Evolutionary conservation across 1,140 invertebrate genomes (phyloP).

Genomic region (Lutraria rhynchaena): DNA sequence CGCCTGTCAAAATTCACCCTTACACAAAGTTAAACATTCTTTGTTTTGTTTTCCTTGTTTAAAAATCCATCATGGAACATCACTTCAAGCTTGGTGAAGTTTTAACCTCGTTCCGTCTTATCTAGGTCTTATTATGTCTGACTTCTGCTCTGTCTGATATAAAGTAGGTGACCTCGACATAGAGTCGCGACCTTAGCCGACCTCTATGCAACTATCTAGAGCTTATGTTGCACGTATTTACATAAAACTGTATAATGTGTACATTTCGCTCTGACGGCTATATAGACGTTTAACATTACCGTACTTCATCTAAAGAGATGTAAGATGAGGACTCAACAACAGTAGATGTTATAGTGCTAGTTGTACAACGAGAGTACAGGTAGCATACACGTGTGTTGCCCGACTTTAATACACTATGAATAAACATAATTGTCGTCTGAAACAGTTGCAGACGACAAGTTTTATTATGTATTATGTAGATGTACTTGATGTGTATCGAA

Average conservation of each 20-base stretch:
- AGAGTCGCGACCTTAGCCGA: constrained; percentile 25
- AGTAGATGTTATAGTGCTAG: not conserved
- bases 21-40: too few species aligned
- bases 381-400: not conserved
- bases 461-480: too few species aligned
- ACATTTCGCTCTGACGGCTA: not conserved
- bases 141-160: constrained; percentile 1
- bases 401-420: too few species aligned
- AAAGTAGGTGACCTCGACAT: constrained; percentile 31
- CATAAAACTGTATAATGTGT: constrained; percentile 20
- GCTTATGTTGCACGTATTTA: constrained; percentile 36
- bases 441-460: too few species aligned
- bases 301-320: constrained; percentile 25
- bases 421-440: too few species aligned
- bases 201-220: constrained; percentile 32
- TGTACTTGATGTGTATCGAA: too few species aligned
- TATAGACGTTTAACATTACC: constrained; percentile 9
- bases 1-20: too few species aligned
- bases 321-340: not conserved
- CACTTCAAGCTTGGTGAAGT: too few species aligned
- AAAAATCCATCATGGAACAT: too few species aligned
- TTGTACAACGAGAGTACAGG: not conserved
- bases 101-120: too few species aligned
- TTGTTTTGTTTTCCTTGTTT: too few species aligned
- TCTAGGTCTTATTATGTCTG: not conserved